Evolutionary conservation across 2,113 vertebrate genomes (phyloP).

Genomic region (Kobus ellipsiprymnus): DNA sequence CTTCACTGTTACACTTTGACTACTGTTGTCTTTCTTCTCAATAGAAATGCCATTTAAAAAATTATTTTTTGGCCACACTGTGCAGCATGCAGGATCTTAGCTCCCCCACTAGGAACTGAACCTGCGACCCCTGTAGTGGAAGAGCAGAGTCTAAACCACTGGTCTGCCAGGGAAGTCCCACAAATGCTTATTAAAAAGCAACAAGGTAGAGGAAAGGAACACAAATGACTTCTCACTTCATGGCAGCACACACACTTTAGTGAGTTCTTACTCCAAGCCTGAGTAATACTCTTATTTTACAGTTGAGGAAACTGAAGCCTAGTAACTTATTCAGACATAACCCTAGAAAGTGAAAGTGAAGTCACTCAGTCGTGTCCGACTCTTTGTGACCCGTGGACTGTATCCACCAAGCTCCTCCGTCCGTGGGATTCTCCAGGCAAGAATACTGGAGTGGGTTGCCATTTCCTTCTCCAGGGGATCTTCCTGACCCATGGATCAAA

Average conservation of each 20-base stretch:
- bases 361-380: too few relatives aligned
- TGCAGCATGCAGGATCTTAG: not conserved
- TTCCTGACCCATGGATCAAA: too few relatives aligned
- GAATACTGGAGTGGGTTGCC: too few relatives aligned
- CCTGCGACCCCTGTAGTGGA: not conserved
- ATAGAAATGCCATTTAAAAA: not conserved
- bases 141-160: not conserved
- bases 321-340: slow-evolving; percentile 9
- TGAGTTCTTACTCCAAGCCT: not conserved
- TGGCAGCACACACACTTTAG: not conserved
- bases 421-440: too few relatives aligned
- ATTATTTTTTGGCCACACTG: not conserved
- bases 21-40: not conserved
- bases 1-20: not conserved
- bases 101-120: not conserved
- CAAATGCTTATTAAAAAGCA: slow-evolving; percentile 23
- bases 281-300: not conserved
- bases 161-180: not conserved
- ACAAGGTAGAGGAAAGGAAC: not conserved
- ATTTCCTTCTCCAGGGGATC: too few relatives aligned
- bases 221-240: not conserved
- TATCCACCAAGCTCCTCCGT: too few relatives aligned
- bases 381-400: too few relatives aligned
- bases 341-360: not conserved
- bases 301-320: not conserved